Evolutionary conservation across 1,140 invertebrate species (phyloP), one percentile per base, ranked within the genome.

Genomic region (Nymphalis io): DNA sequence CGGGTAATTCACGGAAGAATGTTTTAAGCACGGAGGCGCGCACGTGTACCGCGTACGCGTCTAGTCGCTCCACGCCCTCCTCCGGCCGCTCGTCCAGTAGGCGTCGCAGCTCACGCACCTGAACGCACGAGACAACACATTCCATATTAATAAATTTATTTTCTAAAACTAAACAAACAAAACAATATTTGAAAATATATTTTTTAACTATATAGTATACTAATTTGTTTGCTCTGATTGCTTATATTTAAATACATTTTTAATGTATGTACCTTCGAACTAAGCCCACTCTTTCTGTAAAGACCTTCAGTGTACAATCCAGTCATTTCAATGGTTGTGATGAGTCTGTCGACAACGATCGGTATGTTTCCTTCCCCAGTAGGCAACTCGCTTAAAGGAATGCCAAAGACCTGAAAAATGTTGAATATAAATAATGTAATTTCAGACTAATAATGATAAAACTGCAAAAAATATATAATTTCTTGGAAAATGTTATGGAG

Each of bases 251-350:
- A n/a, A 27, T 46, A 61, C 3, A 23, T 23, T 48, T 18, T 23
- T 23, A 21, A 18, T 51, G 20, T 20, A 65, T 48, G 60, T 79
- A 92, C 92, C 88, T 96, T 96, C 0, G 95, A 96, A 89, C 94
- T 95, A 40, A 96, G 96, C 21, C 97, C 98, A 75, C 96, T 97
- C 87, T 99, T 99, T 27, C 98, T 93, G 88, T 99, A 99, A 55
- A 99, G 94, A 1, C 98, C 98, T 80, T 98, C 98, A 0, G 96
- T 96, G 84, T 98, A 98, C 5, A 99, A 91, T 4, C 97, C 98
- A 74, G 96, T 95, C 89, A 98, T 95, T 92, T 99, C 98, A 78
- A 99, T 98, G 4, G 95, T 96, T 8, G 95, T 96, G 53, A 99
- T 96, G 2, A 99, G 92, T 59, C 95, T 93, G 78, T 99, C 97